Evolutionary conservation across 2,888 invertebrate species (phyloP).

Genomic region (Diogma glabrata): DNA sequence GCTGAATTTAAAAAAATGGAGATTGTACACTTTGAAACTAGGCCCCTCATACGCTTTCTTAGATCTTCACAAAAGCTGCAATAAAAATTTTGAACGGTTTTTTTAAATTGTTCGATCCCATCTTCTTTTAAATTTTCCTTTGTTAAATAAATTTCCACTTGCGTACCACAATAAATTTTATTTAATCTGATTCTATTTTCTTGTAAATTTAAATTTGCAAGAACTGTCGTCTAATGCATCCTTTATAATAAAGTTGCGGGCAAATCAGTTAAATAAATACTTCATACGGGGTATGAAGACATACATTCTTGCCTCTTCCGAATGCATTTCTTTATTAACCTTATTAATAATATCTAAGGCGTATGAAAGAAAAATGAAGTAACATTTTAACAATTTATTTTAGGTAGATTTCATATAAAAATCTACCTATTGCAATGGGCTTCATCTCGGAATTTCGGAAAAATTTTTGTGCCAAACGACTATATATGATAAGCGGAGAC

Average conservation of each 20-base stretch:
- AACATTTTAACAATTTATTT: neutral
- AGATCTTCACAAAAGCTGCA: slow-evolving; percentile 8
- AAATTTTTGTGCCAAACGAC: no score
- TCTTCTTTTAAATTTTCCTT: neutral
- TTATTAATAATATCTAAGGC: slow-evolving; percentile 1
- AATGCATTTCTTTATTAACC: slow-evolving; percentile 1
- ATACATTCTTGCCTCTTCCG: slow-evolving; percentile 2
- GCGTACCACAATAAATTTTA: neutral
- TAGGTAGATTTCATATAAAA: no score
- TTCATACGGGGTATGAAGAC: neutral
- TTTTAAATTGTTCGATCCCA: neutral
- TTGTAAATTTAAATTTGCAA: no score
- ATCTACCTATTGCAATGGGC: no score
- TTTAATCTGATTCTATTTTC: neutral
- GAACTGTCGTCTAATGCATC: neutral
- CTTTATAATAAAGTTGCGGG: slow-evolving; percentile 1
- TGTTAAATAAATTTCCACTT: neutral
- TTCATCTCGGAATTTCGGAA: no score
- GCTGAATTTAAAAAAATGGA: no score
- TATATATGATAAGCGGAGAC: no score
- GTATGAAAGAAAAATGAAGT: neutral
- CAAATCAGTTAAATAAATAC: neutral
- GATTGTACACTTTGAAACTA: no score
- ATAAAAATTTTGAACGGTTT: neutral
- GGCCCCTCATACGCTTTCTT: neutral